Base-by-base conservation (phyloP, 2,888 invertebrate genomes). In the Brachyptera putata region DNA sequence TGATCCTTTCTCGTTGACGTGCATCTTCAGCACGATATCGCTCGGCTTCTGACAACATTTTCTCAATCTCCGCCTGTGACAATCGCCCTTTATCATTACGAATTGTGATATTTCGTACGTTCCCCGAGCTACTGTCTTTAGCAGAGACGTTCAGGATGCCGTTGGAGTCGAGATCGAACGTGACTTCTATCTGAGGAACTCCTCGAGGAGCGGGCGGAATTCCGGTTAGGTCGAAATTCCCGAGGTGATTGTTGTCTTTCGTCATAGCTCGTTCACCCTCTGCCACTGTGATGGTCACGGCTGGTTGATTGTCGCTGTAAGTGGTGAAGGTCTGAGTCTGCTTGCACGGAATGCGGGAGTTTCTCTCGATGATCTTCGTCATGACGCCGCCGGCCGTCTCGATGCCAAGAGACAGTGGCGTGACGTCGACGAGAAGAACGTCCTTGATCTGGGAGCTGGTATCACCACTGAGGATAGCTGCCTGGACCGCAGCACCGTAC, bases 401-500 rank as follows among this genome's bases (percentile, higher is more conserved):
- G n/a, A n/a, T n/a, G n/a, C n/a, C n/a, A n/a, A n/a, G n/a, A n/a
- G n/a, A n/a, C n/a, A n/a, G n/a, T n/a, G n/a, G n/a, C n/a, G n/a
- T n/a, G n/a, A n/a, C n/a, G n/a, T 93, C 93, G 1, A 93, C 87
- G 13, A 94, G 76, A 3, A 93, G 76, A 0, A 94, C 86, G 67
- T 93, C 92, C 73, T 90, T 87, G 67, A 84, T 83, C 49, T 39
- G 37, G 53, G 59, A 72, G 58, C 78, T 66, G 18, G 49, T 77
- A 64, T 85, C 83, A 0, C 86, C 86, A 67, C 81, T 89, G 70
- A 97, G 79, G 71, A 95, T 96, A 67, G 96, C 96, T 57, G 95
- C 96, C 77, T 96, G 96, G 1, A 96, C 94, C 64, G 95, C 95
- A 46, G 95, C 95, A 66, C 95, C 95, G 71, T 95, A 96, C 1